Percentiles rank a stretch among this genome's conserved stretches.
phyloP scores from a whole-genome alignment of 2,888 invertebrate genomes.

The Nomada goodeniana region DNA sequence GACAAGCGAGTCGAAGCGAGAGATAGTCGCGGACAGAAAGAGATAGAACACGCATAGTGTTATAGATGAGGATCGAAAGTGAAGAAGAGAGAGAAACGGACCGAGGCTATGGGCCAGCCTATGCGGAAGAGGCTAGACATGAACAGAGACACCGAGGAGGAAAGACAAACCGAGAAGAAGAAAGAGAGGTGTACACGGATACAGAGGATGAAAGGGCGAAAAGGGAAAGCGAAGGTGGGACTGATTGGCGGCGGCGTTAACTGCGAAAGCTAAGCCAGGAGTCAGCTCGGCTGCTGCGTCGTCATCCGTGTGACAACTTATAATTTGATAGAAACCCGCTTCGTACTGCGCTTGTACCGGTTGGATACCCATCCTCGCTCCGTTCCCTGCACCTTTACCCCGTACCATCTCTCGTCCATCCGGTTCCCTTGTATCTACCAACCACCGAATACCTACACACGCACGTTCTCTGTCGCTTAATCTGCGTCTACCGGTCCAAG shows the following conservation, averaged over 20 bases:
- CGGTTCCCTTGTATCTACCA: slow-evolving; percentile 28
- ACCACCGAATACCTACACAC: slow-evolving; percentile 17
- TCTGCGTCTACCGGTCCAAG: slow-evolving; percentile 41
- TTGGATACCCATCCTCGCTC: slow-evolving; percentile 56
- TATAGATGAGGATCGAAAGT: no score
- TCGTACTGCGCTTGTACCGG: slow-evolving; percentile 68
- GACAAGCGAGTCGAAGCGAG: slow-evolving; percentile 5
- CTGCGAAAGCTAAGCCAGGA: slow-evolving; percentile 76
- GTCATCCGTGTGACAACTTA: slow-evolving; percentile 81
- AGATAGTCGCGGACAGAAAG: slow-evolving; percentile 15
- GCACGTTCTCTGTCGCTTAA: slow-evolving; percentile 6
- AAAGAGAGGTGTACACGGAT: slow-evolving; percentile 29
- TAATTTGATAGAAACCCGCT: slow-evolving; percentile 79
- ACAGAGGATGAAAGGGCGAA: slow-evolving; percentile 46
- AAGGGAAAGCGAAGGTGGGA: slow-evolving; percentile 52
- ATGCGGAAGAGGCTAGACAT: slow-evolving; percentile 12
- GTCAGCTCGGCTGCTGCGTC: slow-evolving; percentile 73
- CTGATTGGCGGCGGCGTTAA: slow-evolving; percentile 79
- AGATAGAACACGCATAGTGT: slow-evolving; percentile 7
- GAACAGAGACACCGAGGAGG: slow-evolving; percentile 55
- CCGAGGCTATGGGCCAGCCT: neutral
- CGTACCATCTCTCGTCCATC: slow-evolving; percentile 10
- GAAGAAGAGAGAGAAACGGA: neutral
- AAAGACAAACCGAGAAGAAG: slow-evolving; percentile 43
- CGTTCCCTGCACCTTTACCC: slow-evolving; percentile 30